Evolutionary conservation across 2,797 vertebrate genomes (phyloP), one percentile per base, ranked within the genome.

Genomic region (Melanotaenia trifasciata): DNA sequence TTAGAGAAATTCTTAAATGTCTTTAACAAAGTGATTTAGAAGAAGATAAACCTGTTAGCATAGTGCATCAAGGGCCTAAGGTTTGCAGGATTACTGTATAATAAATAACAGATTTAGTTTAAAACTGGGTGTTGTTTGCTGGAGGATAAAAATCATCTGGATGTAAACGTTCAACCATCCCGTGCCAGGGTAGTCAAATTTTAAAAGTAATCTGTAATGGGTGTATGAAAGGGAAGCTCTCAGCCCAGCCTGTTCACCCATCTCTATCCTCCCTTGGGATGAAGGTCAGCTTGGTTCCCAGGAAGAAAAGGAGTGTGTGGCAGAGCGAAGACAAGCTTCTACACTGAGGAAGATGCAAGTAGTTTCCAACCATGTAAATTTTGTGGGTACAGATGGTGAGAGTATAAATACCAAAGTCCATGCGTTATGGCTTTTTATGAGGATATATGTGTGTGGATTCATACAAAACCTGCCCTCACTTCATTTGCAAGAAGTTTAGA

Each of bases 251-350:
- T 64, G 54, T 80, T 87, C 81, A 80, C 84, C 75, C 65, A 14
- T 77, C 64, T 77, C 62, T 56, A 66, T 70, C 79, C 79, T 90
- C 90, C 85, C 90, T 33, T 40, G 90, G 88, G 90, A 90, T 65
- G 75, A 64, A 51, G 66, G 73, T 79, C 53, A 6, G 40, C 86
- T 86, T 84, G 80, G 83, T 93, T 92, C 92, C 86, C 91, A 93
- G 85, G 84, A 81, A 72, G 66, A 79, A 51, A n/a, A 56, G 13
- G 72, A 63, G 62, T 53, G 45, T 68, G 67, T 45, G 64, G 74
- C 53, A 35, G 70, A 66, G 72, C 26, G 54, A 73, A 67, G 70
- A 74, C 63, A 78, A 73, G 26, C 54, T 70, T 65, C 45, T 36
- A 70, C 57, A 67, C 54, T 43, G 66, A 62, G 22, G 56, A 63